These are phyloP conservation scores for Coenonympha glycerion DNA, from an alignment of 2,888 invertebrate genomes.

Conservation along the genomic window DNA sequence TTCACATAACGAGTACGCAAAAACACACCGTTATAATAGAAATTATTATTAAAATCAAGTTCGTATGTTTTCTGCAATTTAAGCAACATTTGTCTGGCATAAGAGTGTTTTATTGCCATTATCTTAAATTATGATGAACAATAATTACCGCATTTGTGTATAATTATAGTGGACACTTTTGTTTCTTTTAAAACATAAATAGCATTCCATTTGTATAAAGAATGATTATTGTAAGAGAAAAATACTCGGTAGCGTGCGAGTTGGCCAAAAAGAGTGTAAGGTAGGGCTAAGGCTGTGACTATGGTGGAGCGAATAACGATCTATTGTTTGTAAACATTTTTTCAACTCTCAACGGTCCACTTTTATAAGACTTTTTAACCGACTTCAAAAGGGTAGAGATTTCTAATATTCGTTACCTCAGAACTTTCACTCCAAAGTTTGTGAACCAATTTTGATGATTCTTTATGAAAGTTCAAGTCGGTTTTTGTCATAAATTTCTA, in stretches of 20 bases:
- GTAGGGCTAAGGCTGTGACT: not conserved
- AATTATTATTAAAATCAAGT: constrained; percentile 13
- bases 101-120: constrained; percentile 28
- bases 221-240: constrained; percentile 29
- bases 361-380: no score
- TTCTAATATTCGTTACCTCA: no score
- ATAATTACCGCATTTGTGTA: constrained; percentile 38
- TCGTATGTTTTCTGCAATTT: constrained; percentile 18
- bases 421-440: no score
- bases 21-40: constrained; percentile 32
- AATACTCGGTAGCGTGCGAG: constrained; percentile 8
- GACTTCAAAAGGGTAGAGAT: no score
- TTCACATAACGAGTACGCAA: not conserved
- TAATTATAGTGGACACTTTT: constrained; percentile 41
- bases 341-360: no score
- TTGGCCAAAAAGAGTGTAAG: constrained; percentile 11
- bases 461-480: no score
- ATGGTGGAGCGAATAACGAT: not conserved
- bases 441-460: no score
- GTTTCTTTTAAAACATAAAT: constrained; percentile 46
- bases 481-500: no score
- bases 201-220: constrained; percentile 46
- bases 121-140: constrained; percentile 41
- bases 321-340: no score
- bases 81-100: constrained; percentile 13